Percentiles rank a stretch among this genome's conserved stretches.
phyloP scores from a whole-genome alignment of 2,888 invertebrate species.

The Hirtodrosophila histrioides region DNA sequence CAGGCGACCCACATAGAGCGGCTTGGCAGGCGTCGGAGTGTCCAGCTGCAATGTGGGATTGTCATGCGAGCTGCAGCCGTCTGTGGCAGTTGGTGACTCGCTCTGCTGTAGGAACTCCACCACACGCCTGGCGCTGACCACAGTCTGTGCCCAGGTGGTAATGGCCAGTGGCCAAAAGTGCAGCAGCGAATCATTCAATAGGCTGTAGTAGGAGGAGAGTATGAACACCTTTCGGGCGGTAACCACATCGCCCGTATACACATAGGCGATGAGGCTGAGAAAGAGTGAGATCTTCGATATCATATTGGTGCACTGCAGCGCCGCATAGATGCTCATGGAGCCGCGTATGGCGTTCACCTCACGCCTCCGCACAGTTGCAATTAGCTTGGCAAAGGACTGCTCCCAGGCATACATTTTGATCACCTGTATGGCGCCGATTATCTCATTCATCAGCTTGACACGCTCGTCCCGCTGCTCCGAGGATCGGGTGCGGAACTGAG shows the following conservation, averaged over 20 bases:
- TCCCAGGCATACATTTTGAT: conserved; percentile 97
- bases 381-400: conserved; percentile 89
- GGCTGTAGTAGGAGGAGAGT: conserved; percentile 92
- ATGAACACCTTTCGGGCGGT: conserved; percentile 92
- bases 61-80: conserved; percentile 33
- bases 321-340: conserved; percentile 88
- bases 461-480: conserved; percentile 93
- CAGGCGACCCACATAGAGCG: conserved; percentile 32
- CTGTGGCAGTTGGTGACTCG: conserved; percentile 59
- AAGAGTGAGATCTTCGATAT: conserved; percentile 92
- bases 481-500: conserved; percentile 87
- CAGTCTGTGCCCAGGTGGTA: conserved; percentile 90
- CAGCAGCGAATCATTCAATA: conserved; percentile 90
- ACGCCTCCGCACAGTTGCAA: conserved; percentile 89
- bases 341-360: conserved; percentile 89
- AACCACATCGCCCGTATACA: conserved; percentile 87
- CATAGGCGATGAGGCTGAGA: conserved; percentile 89
- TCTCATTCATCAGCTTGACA: conserved; percentile 94
- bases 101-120: conserved; percentile 86
- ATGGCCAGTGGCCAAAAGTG: conserved; percentile 92
- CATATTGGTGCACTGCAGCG: conserved; percentile 89
- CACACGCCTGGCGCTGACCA: conserved; percentile 89
- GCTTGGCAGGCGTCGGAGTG: not conserved
- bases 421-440: conserved; percentile 92
- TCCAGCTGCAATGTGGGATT: conserved; percentile 52